Evolutionary conservation across 2,888 invertebrate genomes (phyloP), one percentile per base, ranked within the genome.

Genomic region (Apamea anceps): DNA sequence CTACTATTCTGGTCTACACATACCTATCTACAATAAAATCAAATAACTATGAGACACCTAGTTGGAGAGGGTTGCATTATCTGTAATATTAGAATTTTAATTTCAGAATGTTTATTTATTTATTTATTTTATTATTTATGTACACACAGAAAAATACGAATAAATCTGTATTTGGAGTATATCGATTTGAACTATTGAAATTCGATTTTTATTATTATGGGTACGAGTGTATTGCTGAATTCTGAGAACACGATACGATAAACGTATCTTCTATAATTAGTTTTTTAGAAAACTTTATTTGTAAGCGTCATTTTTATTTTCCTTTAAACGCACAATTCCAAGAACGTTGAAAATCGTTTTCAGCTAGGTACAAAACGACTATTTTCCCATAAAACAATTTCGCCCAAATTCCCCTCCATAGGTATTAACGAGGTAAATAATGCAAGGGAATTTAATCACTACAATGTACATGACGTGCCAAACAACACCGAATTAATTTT

Each of bases 401-500:
- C 54, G 2, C 28, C 2, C 3, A 57, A 57, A 71, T 67, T 63
- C 32, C 32, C 51, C 54, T 74, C 37, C 51, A 57, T 73, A 51
- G 62, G 42, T 79, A 66, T 73, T 79, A 75, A 66, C 28, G n/a
- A 51, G 28, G 51, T 67, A 63, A 71, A 73, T 81, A 83, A 79
- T 79, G 71, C 74, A 60, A 62, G 48, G 81, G 84, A 84, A 86
- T 90, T 88, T 89, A 87, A 89, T 89, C 80, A 87, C 76, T 72
- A 76, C 57, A 72, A 77, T 75, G 75, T 83, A 88, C 80, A 87
- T 86, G 85, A 87, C 75, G 82, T 74, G 81, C 84, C 89, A 88
- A 93, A 93, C 92, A 93, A 90, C 88, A 88, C 85, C 87, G 88
- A 92, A 95, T 96, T 95, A 96, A 96, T 95, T 93, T 96, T 96